Evolutionary conservation across 2,888 invertebrate species (phyloP).

Genomic region (Spilarctia lutea): DNA sequence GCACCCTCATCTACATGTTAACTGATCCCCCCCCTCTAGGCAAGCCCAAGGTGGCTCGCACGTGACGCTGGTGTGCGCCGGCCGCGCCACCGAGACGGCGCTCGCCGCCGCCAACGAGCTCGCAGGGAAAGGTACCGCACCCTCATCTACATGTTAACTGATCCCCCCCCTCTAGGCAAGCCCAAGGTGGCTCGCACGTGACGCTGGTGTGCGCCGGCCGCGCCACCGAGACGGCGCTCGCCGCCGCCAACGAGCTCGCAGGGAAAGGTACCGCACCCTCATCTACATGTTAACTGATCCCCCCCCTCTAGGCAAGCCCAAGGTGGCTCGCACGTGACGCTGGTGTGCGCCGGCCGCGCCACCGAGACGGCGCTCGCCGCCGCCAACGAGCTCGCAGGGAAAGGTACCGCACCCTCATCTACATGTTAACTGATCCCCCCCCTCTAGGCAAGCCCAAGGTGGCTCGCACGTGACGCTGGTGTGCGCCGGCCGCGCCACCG

Average conservation of each 20-base stretch:
- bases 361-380: constrained; percentile 95
- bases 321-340: constrained; percentile 95
- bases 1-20: no score
- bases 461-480: constrained; percentile 95
- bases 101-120: constrained; percentile 96
- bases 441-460: constrained; percentile 93
- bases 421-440: no score
- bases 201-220: constrained; percentile 97
- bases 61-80: constrained; percentile 96
- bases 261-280: constrained; percentile 87
- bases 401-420: no score
- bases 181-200: constrained; percentile 95
- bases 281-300: no score
- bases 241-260: constrained; percentile 95
- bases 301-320: constrained; percentile 90
- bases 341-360: constrained; percentile 96
- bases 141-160: no score
- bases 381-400: constrained; percentile 94
- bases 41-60: constrained; percentile 95
- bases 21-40: constrained; percentile 79
- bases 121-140: constrained; percentile 88
- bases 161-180: constrained; percentile 86
- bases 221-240: constrained; percentile 93
- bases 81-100: constrained; percentile 94
- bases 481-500: constrained; percentile 95